phyloP scores from a whole-genome alignment of 2,113 vertebrate genomes.

The Petromus typicus region DNA sequence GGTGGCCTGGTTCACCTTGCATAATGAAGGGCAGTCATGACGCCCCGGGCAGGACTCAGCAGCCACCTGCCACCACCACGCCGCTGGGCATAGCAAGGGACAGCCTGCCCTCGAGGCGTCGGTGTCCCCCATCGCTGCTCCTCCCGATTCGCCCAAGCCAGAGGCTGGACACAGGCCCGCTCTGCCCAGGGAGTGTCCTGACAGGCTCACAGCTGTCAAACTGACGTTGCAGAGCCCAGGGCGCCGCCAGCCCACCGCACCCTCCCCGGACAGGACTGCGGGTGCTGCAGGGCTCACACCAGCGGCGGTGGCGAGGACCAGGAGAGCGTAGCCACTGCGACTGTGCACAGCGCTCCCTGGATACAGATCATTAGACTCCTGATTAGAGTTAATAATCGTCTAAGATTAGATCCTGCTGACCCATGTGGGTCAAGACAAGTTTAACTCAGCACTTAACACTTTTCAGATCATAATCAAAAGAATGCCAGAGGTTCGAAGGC shows the following conservation, averaged over 20 bases:
- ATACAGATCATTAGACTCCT: not conserved
- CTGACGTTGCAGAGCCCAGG: fast-evolving
- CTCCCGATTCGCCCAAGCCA: not conserved
- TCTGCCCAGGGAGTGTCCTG: too few relatives aligned
- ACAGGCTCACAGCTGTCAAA: fast-evolving
- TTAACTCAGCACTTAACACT: not conserved
- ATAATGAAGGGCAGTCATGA: fast-evolving
- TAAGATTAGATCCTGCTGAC: not conserved
- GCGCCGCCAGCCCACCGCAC: fast-evolving
- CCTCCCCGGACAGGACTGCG: not conserved
- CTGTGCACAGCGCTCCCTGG: fast-evolving
- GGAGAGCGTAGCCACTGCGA: not conserved
- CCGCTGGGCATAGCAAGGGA: not conserved
- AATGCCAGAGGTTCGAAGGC: not conserved
- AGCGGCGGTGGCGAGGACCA: fast-evolving
- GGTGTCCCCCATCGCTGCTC: fast-evolving
- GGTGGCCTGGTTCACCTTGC: not conserved
- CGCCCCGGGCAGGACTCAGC: fast-evolving
- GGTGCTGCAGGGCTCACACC: fast-evolving
- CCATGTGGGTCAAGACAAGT: not conserved
- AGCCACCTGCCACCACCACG: not conserved
- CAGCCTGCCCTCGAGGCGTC: fast-evolving
- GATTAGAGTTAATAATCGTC: not conserved
- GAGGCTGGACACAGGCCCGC: not conserved
- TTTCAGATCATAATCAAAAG: not conserved